A percentile compares a stretch with the other conserved stretches of the same genome.
These are phyloP conservation scores for Lates calcarifer DNA, from an alignment of 2,113 vertebrate genomes.

Conservation along the genomic window DNA sequence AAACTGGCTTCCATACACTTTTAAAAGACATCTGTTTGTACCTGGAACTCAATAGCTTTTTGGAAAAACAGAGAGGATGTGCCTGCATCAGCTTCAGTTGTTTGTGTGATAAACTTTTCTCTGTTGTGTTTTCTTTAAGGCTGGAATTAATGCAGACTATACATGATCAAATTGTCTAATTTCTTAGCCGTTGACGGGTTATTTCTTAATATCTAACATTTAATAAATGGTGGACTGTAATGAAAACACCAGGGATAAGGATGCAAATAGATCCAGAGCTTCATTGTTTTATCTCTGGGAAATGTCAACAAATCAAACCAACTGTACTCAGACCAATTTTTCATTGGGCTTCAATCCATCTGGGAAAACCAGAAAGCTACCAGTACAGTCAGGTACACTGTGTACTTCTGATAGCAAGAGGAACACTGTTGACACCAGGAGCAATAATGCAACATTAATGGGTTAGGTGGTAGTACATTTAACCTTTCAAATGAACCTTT, in stretches of 20 bases:
- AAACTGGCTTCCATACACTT: neutral
- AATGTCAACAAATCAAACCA: neutral
- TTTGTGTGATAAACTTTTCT: neutral
- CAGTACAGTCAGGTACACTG: too few relatives aligned
- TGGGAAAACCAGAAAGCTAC: too few relatives aligned
- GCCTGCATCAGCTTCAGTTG: neutral
- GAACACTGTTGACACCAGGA: neutral
- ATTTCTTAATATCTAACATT: neutral
- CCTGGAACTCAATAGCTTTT: neutral
- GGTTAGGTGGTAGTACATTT: constrained; percentile 26
- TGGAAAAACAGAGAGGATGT: neutral
- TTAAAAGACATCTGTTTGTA: neutral
- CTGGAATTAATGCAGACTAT: too few relatives aligned
- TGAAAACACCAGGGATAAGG: neutral
- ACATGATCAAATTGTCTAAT: too few relatives aligned
- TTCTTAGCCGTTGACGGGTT: neutral
- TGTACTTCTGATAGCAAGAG: neutral
- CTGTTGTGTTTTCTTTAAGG: too few relatives aligned
- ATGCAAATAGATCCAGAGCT: neutral
- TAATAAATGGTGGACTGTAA: neutral
- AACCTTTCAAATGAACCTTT: neutral
- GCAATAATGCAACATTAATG: neutral
- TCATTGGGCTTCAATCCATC: neutral
- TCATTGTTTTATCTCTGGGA: too few relatives aligned
- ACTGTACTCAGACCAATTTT: neutral